A percentile compares a stretch with the other conserved stretches of the same genome.
Conservation (phyloP, 2,113 vertebrate species). For the Datnioides undecimradiatus region DNA sequence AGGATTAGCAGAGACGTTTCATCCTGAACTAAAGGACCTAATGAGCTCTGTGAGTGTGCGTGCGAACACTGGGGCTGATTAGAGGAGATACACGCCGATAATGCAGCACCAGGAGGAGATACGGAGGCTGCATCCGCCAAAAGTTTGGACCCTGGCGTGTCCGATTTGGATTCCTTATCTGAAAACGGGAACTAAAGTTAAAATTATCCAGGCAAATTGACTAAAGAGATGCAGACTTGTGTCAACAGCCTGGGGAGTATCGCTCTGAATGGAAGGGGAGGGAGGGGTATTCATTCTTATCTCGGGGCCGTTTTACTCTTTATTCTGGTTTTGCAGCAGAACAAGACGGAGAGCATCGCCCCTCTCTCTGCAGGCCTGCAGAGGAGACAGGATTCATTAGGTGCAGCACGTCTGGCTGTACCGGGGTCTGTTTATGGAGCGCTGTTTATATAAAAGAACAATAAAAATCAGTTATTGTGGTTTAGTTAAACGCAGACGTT, state of each 20-base stretch:
- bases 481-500: too few species aligned
- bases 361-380: too few species aligned
- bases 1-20: not conserved
- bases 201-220: not conserved
- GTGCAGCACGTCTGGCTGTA: too few species aligned
- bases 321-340: not conserved
- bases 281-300: not conserved
- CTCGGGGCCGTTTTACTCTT: not conserved
- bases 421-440: too few species aligned
- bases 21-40: not conserved
- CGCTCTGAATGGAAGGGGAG: not conserved
- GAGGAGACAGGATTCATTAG: too few species aligned
- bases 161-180: too few species aligned
- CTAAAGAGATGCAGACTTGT: not conserved
- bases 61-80: slow-evolving; percentile 2
- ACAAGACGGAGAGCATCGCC: too few species aligned
- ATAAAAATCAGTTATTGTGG: too few species aligned
- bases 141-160: too few species aligned
- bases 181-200: not conserved
- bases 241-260: not conserved
- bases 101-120: not conserved
- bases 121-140: not conserved
- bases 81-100: not conserved
- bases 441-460: too few species aligned
- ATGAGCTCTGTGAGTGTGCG: not conserved